phyloP scores from a whole-genome alignment of 2,113 vertebrate genomes.

The Bucco capensis region DNA sequence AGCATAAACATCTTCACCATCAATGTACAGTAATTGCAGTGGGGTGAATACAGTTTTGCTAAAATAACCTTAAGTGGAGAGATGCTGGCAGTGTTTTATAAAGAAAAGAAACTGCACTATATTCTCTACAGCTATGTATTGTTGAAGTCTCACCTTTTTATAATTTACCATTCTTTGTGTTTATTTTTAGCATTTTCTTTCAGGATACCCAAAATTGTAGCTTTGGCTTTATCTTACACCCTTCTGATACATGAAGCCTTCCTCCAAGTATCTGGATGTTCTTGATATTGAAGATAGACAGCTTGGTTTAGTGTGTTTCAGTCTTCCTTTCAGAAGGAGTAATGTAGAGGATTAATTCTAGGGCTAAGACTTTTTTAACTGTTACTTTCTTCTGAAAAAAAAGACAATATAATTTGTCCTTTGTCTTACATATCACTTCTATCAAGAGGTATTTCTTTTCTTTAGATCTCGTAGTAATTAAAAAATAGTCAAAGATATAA shows the following conservation, averaged over 20 bases:
- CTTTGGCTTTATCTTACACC: background rate
- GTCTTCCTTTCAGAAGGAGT: background rate
- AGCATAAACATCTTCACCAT: slow-evolving; percentile 37
- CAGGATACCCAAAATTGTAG: background rate
- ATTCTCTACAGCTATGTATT: background rate
- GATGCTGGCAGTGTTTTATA: background rate
- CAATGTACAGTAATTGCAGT: slow-evolving; percentile 30
- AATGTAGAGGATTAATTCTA: background rate
- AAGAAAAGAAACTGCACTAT: background rate
- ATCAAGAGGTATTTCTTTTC: slow-evolving; percentile 42
- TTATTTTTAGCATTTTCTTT: slow-evolving; percentile 35
- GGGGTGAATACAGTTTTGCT: slow-evolving; percentile 27
- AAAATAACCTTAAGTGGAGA: slow-evolving; percentile 20
- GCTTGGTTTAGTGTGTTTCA: background rate
- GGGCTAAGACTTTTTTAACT: background rate
- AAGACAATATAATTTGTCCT: background rate
- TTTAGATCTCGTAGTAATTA: background rate
- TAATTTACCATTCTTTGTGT: background rate
- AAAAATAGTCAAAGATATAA: background rate
- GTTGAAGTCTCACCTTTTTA: background rate
- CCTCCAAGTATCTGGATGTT: background rate
- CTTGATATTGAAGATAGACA: background rate
- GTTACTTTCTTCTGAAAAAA: background rate
- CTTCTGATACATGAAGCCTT: background rate
- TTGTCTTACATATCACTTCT: background rate